Percentiles rank a stretch among this genome's conserved stretches.
These are phyloP conservation scores for Hydrophis major DNA, from an alignment of 2,797 vertebrate genomes.

Conservation along the genomic window DNA sequence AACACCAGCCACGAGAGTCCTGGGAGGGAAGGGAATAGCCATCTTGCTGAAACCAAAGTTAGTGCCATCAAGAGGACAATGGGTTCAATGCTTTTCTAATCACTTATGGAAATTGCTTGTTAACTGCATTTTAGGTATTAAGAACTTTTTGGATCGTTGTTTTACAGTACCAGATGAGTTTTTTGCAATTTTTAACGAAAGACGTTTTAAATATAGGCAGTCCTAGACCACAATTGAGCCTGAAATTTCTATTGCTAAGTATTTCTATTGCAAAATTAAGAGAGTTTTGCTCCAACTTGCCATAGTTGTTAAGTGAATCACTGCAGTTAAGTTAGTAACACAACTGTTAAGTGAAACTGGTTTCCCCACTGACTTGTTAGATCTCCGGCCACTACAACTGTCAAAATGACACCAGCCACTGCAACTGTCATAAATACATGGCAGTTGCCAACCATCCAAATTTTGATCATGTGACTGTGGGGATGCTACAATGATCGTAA, in stretches of 20 bases:
- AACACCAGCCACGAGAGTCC: background rate
- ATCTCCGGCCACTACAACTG: background rate
- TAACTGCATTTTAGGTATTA: background rate
- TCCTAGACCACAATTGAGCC: background rate
- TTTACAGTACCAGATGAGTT: background rate
- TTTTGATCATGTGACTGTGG: background rate
- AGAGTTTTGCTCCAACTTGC: background rate
- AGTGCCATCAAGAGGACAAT: background rate
- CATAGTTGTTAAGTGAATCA: background rate
- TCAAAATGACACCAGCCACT: background rate
- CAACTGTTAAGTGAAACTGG: background rate
- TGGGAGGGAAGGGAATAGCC: background rate
- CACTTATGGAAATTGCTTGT: background rate
- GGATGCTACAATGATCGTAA: background rate
- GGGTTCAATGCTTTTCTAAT: background rate
- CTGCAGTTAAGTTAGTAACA: background rate
- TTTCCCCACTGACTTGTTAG: background rate
- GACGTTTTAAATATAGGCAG: background rate
- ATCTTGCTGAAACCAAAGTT: background rate
- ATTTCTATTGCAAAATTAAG: background rate
- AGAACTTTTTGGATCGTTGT: background rate
- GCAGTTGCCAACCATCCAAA: background rate
- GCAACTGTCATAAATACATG: background rate
- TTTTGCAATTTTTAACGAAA: background rate
- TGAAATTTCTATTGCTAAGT: background rate